Conservation (phyloP, 2,888 invertebrate species). For the Periphyllus acericola region DNA sequence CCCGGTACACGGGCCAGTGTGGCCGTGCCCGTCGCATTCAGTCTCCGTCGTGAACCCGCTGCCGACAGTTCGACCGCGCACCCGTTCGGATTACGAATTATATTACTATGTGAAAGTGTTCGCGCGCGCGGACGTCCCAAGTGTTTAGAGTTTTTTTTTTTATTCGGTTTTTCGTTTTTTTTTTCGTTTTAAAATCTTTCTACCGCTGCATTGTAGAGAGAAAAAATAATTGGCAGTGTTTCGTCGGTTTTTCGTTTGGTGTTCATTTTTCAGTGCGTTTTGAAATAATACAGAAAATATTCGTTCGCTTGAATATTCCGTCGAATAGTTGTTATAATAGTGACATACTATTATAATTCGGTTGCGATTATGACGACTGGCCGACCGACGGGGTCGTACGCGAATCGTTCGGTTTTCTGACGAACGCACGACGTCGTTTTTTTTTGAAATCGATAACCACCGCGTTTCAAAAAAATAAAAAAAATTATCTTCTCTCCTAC, state of each 20-base stretch:
- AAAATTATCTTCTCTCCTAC: not conserved
- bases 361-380: conserved; percentile 37
- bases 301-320: not conserved
- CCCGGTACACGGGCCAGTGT: conserved; percentile 38
- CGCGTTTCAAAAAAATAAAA: conserved; percentile 3
- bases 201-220: too few relatives aligned
- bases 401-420: conserved; percentile 48
- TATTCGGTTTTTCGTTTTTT: not conserved
- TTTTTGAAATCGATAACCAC: not conserved
- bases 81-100: conserved; percentile 22
- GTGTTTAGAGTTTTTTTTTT: conserved; percentile 16
- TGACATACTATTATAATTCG: not conserved
- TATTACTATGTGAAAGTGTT: conserved; percentile 50
- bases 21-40: conserved; percentile 45
- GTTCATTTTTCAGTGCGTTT: not conserved
- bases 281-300: not conserved
- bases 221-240: not conserved
- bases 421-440: conserved; percentile 19
- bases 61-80: conserved; percentile 40
- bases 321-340: too few relatives aligned
- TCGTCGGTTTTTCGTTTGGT: not conserved
- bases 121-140: conserved; percentile 42
- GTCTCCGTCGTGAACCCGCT: conserved; percentile 55
- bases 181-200: not conserved
- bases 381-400: conserved; percentile 36